These are phyloP conservation scores for Antennarius striatus DNA, from an alignment of 2,113 vertebrate genomes.

Conservation along the genomic window DNA sequence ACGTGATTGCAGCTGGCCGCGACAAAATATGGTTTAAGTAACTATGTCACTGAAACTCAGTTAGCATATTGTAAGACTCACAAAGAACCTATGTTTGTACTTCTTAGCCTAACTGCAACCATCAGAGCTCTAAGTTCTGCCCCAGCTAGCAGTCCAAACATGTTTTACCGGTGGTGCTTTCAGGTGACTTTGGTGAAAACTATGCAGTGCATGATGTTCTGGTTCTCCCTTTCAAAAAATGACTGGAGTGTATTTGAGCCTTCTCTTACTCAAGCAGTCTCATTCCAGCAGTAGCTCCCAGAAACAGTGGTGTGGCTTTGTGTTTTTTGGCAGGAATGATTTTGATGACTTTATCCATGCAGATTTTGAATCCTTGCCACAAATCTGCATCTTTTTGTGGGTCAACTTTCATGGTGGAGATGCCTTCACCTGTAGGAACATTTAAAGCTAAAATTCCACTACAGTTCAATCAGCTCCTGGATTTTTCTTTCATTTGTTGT, in stretches of 20 bases:
- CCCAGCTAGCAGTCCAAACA: background rate
- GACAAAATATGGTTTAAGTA: too few species aligned
- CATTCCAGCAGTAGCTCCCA: slow-evolving; percentile 98
- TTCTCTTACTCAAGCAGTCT: slow-evolving; percentile 87
- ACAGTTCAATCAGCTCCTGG: too few species aligned
- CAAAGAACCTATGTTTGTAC: background rate
- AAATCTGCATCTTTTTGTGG: slow-evolving; percentile 58
- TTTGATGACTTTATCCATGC: slow-evolving; percentile 79
- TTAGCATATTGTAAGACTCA: background rate
- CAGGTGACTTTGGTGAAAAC: background rate
- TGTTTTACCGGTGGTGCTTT: slow-evolving; percentile 1
- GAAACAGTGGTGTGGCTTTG: slow-evolving; percentile 81
- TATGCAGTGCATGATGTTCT: background rate
- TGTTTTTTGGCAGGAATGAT: slow-evolving; percentile 81
- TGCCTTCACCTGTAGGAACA: slow-evolving; percentile 81
- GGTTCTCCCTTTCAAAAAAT: background rate
- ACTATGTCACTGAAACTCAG: background rate
- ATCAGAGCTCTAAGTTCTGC: background rate
- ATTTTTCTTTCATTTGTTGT: too few species aligned
- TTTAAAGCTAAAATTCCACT: background rate
- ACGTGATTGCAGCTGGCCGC: too few species aligned
- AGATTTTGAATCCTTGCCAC: slow-evolving; percentile 76
- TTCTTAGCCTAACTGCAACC: background rate
- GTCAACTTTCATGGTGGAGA: slow-evolving; percentile 84
- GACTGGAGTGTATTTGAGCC: background rate